A percentile compares a stretch with the other conserved stretches of the same genome.
Conservation (phyloP, 2,113 vertebrate genomes). For the Aythya baeri region DNA sequence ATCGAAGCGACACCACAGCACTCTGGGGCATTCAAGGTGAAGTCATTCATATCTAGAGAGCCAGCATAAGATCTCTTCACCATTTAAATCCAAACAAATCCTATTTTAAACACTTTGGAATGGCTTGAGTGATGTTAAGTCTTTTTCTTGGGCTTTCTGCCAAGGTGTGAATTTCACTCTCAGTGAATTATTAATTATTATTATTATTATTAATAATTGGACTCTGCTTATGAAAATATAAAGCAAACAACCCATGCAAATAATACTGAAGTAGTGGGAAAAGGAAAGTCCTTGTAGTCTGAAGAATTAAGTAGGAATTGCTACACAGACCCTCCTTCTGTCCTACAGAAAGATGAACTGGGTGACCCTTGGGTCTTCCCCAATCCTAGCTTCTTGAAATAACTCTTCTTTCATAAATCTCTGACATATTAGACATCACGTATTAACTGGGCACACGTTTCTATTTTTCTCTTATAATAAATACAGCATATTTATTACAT, state of each 20-base stretch:
- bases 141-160: neutral
- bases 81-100: neutral
- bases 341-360: neutral
- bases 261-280: neutral
- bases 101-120: neutral
- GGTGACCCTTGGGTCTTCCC: neutral
- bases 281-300: neutral
- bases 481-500: neutral
- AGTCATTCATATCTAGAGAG: neutral
- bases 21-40: rapidly evolving
- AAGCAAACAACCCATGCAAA: neutral
- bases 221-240: neutral
- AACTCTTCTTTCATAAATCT: neutral
- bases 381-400: neutral
- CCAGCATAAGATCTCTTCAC: neutral
- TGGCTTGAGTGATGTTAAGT: neutral
- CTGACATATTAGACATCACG: neutral
- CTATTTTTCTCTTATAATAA: neutral
- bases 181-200: neutral
- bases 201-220: neutral
- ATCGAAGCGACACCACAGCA: neutral
- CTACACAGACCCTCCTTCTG: neutral
- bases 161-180: neutral
- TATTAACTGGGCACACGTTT: neutral
- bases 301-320: neutral